Conservation (phyloP, 2,888 invertebrate species). For the Epinotia brunnichana region DNA sequence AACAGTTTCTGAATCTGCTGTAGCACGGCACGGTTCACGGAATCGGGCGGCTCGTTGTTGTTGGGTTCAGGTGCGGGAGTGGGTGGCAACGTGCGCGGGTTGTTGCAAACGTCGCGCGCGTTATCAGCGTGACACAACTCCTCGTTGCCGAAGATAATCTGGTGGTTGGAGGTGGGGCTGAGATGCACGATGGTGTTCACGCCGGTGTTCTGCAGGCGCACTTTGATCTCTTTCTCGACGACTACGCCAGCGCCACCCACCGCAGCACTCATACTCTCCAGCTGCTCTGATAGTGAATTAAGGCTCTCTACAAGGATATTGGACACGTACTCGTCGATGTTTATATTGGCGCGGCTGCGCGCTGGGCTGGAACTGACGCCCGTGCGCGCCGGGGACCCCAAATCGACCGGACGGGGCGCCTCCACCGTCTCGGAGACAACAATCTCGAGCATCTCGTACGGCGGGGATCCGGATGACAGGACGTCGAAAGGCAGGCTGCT, state of each 20-base stretch:
- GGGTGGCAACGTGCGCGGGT: conserved; percentile 56
- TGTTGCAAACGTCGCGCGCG: conserved; percentile 54
- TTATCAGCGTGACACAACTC: conserved; percentile 67
- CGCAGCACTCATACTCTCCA: conserved; percentile 74
- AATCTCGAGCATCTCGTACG: conserved; percentile 74
- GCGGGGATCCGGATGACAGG: conserved; percentile 58
- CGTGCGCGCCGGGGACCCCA: conserved; percentile 44
- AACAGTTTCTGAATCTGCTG: conserved; percentile 79
- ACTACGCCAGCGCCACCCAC: conserved; percentile 71
- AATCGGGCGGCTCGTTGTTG: conserved; percentile 63
- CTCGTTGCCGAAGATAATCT: conserved; percentile 78
- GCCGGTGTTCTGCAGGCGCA: conserved; percentile 77
- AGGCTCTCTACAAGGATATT: conserved; percentile 80
- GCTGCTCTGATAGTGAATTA: conserved; percentile 76
- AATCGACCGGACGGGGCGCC: conserved; percentile 48
- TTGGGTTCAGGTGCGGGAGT: conserved; percentile 59
- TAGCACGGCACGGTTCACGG: conserved; percentile 72
- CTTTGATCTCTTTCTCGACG: conserved; percentile 80
- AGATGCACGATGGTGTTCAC: conserved; percentile 79
- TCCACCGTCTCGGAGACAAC: conserved; percentile 74
- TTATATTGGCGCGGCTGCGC: conserved; percentile 54
- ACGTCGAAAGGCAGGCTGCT: conserved; percentile 58
- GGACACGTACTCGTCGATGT: conserved; percentile 81
- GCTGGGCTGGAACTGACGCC: conserved; percentile 45
- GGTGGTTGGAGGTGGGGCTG: conserved; percentile 78